These are phyloP conservation scores for Lepus timidus DNA, from an alignment of 2,113 vertebrate genomes.

Conservation along the genomic window DNA sequence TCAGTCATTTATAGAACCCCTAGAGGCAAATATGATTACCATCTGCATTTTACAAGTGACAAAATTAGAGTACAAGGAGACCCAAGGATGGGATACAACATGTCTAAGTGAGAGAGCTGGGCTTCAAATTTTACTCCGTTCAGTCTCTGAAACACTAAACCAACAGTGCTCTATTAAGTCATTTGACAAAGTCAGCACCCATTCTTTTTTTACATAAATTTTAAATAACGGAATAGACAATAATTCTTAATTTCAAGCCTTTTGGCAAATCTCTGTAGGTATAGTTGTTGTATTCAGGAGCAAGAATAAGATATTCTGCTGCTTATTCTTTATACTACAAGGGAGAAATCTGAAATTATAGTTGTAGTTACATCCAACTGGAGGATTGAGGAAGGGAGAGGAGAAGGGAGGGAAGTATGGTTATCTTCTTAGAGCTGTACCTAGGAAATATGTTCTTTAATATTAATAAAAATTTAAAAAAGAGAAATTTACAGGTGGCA, in stretches of 20 bases:
- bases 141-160: no score
- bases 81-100: no score
- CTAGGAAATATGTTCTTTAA: no score
- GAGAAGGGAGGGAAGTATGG: not conserved
- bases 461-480: no score
- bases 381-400: not conserved
- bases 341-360: not conserved
- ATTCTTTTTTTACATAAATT: not conserved
- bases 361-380: not conserved
- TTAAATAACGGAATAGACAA: not conserved
- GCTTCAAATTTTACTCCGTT: not conserved
- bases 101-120: no score
- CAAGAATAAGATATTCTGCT: not conserved
- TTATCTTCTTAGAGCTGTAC: no score
- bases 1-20: not conserved
- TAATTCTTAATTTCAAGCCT: conserved; percentile 16
- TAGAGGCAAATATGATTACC: not conserved
- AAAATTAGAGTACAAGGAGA: not conserved
- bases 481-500: no score
- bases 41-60: not conserved
- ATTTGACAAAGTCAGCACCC: not conserved
- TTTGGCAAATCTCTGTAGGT: not conserved
- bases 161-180: not conserved
- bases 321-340: not conserved
- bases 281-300: not conserved